A percentile compares a stretch with the other conserved stretches of the same genome.
These are phyloP conservation scores for Saccopteryx bilineata DNA, from an alignment of 2,113 vertebrate genomes.

Conservation along the genomic window DNA sequence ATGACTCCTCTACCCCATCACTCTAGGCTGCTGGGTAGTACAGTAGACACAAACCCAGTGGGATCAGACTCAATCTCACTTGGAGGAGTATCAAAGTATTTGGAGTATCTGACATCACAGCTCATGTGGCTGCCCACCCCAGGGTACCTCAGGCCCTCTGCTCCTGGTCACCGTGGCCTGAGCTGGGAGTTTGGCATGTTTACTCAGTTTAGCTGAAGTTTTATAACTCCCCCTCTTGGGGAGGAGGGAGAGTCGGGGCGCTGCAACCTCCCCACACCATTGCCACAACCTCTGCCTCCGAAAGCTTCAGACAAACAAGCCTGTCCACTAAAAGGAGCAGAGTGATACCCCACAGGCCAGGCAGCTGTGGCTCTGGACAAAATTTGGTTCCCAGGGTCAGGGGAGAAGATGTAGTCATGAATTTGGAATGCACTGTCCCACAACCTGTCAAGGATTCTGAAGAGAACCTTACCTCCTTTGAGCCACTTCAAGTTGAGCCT, in stretches of 20 bases:
- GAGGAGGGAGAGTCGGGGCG: background rate
- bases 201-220: background rate
- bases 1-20: background rate
- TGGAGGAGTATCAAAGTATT: background rate
- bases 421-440: conserved; percentile 63
- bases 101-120: background rate
- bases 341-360: background rate
- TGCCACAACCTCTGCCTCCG: background rate
- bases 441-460: conserved; percentile 10
- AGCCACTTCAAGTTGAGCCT: conserved; percentile 21
- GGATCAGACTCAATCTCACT: background rate
- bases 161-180: background rate
- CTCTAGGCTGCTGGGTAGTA: background rate
- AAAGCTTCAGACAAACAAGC: conserved; percentile 42
- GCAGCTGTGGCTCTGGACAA: background rate
- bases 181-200: background rate
- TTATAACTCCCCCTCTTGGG: background rate
- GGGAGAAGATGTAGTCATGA: conserved; percentile 30
- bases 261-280: background rate
- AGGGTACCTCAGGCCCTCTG: background rate
- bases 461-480: background rate
- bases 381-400: background rate
- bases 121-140: accelerated
- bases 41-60: too few species aligned
- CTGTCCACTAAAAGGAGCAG: background rate